Evolutionary conservation across 2,113 vertebrate genomes (phyloP).

Genomic region (Alethe diademata): DNA sequence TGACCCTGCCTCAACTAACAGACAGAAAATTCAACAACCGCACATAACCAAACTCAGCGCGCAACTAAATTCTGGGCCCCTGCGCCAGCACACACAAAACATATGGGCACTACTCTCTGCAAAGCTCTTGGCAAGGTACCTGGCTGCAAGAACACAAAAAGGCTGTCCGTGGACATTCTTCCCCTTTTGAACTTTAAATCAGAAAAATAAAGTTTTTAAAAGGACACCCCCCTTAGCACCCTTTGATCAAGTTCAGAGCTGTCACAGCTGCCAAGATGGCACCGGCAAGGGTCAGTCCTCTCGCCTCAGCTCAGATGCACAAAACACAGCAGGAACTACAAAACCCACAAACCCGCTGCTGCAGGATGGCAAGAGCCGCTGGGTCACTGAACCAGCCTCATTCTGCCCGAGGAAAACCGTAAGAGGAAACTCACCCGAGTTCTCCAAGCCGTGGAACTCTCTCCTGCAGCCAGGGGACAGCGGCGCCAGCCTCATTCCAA

Average conservation of each 20-base stretch:
- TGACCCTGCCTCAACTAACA: background rate
- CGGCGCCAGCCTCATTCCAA: background rate
- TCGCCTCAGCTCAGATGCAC: background rate
- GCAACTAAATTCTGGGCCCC: background rate
- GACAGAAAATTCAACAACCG: background rate
- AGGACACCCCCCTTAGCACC: background rate
- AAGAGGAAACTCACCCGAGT: background rate
- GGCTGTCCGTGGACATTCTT: fast-evolving
- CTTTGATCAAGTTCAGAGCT: background rate
- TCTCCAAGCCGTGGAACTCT: background rate
- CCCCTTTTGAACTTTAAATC: background rate
- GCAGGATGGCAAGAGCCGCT: background rate
- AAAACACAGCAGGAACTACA: background rate
- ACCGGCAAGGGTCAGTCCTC: background rate
- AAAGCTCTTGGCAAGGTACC: fast-evolving
- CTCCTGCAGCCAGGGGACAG: background rate
- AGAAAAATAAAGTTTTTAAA: background rate
- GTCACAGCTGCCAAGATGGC: background rate
- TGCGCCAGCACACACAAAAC: fast-evolving
- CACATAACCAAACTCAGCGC: fast-evolving
- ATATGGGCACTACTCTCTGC: fast-evolving
- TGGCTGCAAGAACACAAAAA: background rate
- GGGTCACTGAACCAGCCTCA: background rate
- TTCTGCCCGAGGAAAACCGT: background rate
- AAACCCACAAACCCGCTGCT: background rate